Conservation (phyloP, 2,888 invertebrate species). For the Drosophila kuntzei region DNA sequence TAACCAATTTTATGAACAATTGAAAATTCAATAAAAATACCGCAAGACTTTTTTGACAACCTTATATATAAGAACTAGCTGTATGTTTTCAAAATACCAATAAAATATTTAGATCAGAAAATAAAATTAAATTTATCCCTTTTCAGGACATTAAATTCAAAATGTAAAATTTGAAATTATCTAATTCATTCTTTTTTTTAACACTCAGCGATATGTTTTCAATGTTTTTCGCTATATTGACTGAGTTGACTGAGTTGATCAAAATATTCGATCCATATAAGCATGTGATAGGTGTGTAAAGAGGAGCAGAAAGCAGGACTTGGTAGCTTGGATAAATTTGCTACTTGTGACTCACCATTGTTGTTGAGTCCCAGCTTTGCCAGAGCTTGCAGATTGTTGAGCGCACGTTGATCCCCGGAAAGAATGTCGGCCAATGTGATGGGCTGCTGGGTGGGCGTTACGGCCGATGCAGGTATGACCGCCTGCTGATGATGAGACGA, state of each 20-base stretch:
- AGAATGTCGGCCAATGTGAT: conserved; percentile 92
- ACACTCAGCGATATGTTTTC: no score
- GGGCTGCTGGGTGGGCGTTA: conserved; percentile 87
- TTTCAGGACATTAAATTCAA: no score
- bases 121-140: no score
- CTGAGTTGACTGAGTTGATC: neutral
- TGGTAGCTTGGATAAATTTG: neutral
- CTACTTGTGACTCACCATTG: conserved; percentile 87
- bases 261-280: neutral
- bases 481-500: conserved; percentile 71
- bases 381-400: conserved; percentile 95
- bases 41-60: no score
- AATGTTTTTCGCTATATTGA: neutral
- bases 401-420: conserved; percentile 91
- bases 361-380: conserved; percentile 92
- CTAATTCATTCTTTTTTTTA: no score
- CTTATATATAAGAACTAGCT: no score
- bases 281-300: neutral
- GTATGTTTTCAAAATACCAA: no score
- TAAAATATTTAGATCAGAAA: no score
- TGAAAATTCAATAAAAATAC: no score
- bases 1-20: no score
- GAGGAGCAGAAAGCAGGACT: neutral
- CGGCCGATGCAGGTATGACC: conserved; percentile 85
- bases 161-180: no score